Base-by-base conservation (phyloP, 2,113 vertebrate genomes). In the Oplegnathus fasciatus region DNA sequence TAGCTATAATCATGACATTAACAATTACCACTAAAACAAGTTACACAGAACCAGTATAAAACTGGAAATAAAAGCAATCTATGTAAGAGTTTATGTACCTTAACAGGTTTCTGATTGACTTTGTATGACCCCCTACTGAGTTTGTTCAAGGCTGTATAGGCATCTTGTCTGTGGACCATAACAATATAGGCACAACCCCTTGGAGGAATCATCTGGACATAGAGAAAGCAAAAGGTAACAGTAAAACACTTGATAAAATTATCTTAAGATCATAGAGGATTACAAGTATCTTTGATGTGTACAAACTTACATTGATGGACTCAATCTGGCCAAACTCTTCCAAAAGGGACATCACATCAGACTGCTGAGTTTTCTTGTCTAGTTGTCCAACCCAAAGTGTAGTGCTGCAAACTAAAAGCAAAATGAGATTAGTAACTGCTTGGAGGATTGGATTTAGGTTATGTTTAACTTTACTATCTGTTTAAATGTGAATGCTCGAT, bases 281-380 rank as follows among this genome's bases (percentile, higher is more conserved):
- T 62, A 65, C 5, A 72, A 7, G 10, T 15, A 46, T 20, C 7
- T 79, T 28, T 76, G n/a, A 52, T 0, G 3, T 32, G 18, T 54
- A 14, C 11, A 65, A 55, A 96, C 98, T 97, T 94, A 99, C 98
- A 88, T 99, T 99, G 91, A 99, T 97, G 2, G 98, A 99, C 55
- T 99, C 97, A 78, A 99, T 98, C 55, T 98, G 97, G 71, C 98
- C 98, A 94, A 99, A 99, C 86, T 99, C 98, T 92, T 99, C 98
- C 87, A 99, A 89, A 70, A 99, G 97, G 80, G 96, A 97, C 87
- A 96, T 97, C 74, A 99, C 97, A 65, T 99, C 98, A 65, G 98
- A 96, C 54, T 98, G 97, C 68, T 97, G 97, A 8, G 97, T 99
- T 90, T 97, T 97, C 95, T 99, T 99, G 95, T 99, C 98, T 42